These are phyloP conservation scores for Micromesistius poutassou DNA, from an alignment of 2,797 vertebrate genomes.

Conservation along the genomic window DNA sequence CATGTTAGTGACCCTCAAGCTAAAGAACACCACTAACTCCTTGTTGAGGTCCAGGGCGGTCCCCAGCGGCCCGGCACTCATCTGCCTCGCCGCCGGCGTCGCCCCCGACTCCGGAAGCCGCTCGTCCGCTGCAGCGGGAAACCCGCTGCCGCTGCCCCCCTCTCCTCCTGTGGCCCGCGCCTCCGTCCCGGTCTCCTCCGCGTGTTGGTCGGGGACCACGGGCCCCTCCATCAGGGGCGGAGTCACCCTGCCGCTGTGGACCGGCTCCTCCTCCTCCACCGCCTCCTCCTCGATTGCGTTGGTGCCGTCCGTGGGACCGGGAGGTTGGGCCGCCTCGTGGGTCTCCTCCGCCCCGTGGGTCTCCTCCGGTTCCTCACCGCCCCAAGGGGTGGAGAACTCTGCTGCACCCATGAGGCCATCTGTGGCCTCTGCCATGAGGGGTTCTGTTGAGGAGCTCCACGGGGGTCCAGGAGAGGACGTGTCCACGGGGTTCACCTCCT, in stretches of 20 bases:
- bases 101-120: conserved; percentile 65
- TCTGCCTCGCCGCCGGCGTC: conserved; percentile 59
- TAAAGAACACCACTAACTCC: conserved; percentile 95
- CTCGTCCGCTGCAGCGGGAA: conserved; percentile 49
- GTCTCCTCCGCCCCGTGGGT: not conserved
- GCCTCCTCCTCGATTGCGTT: conserved; percentile 23
- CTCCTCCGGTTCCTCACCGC: not conserved
- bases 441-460: conserved; percentile 7
- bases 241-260: conserved; percentile 23
- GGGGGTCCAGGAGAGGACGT: conserved; percentile 20
- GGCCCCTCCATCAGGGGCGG: conserved; percentile 3
- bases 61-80: conserved; percentile 74
- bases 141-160: conserved; percentile 29
- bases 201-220: conserved; percentile 27
- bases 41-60: conserved; percentile 70
- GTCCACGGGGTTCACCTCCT: conserved; percentile 27
- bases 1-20: conserved; percentile 90
- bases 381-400: conserved; percentile 12
- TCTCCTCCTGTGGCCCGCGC: not conserved
- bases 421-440: not conserved
- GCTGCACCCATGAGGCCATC: not conserved
- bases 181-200: conserved; percentile 26
- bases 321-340: conserved; percentile 27
- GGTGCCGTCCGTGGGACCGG: conserved; percentile 28
- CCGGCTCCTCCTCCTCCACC: conserved; percentile 27